A percentile compares a stretch with the other conserved stretches of the same genome.
Evolutionary conservation across 1,140 invertebrate genomes (phyloP).

Genomic region (Drosophila triauraria): DNA sequence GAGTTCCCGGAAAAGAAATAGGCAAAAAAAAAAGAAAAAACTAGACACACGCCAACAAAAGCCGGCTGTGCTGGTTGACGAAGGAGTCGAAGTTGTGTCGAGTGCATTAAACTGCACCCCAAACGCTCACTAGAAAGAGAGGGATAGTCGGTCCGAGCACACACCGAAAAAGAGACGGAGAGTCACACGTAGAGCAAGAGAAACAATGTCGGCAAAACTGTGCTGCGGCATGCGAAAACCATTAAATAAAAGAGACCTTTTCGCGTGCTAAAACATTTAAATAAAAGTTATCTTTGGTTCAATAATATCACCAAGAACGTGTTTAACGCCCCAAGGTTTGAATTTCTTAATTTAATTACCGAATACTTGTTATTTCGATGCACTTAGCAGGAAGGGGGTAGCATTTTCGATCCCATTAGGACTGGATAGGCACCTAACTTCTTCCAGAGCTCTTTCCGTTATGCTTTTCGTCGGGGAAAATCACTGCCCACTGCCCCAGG

Average conservation of each 20-base stretch:
- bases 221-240: neutral
- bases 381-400: no score
- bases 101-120: slow-evolving; percentile 74
- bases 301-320: neutral
- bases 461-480: no score
- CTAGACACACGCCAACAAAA: slow-evolving; percentile 69
- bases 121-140: slow-evolving; percentile 21
- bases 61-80: slow-evolving; percentile 16
- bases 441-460: no score
- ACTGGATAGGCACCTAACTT: no score
- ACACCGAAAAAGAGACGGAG: slow-evolving; percentile 1
- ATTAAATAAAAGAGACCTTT: no score
- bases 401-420: no score
- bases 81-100: slow-evolving; percentile 36
- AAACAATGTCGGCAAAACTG: neutral
- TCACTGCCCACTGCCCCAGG: no score
- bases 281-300: no score
- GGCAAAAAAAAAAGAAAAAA: slow-evolving; percentile 9
- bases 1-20: slow-evolving; percentile 1
- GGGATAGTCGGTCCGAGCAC: slow-evolving; percentile 26
- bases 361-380: no score
- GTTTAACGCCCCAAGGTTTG: no score
- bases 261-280: no score
- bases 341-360: neutral
- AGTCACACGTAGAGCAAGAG: slow-evolving; percentile 7